Percentiles rank a stretch among this genome's conserved stretches.
Evolutionary conservation across 2,888 invertebrate genomes (phyloP).

Genomic region (Opisthograptis luteolata): DNA sequence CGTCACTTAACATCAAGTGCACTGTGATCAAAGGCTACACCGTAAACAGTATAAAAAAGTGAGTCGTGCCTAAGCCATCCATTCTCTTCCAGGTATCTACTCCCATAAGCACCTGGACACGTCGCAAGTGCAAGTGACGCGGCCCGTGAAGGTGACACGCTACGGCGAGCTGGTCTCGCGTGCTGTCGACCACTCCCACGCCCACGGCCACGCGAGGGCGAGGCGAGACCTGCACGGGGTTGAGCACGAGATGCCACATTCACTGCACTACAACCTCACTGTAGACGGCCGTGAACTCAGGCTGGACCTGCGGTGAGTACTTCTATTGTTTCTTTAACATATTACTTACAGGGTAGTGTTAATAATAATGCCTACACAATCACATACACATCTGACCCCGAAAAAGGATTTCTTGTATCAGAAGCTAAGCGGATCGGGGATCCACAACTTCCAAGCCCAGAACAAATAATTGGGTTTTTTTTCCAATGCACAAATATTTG

Average conservation of each 20-base stretch:
- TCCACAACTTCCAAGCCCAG: too few species aligned
- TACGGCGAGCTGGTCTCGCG: conserved; percentile 84
- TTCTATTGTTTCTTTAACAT: too few species aligned
- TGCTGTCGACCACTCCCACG: conserved; percentile 81
- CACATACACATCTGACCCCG: too few species aligned
- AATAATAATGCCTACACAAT: too few species aligned
- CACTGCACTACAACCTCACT: conserved; percentile 77
- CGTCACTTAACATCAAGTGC: too few species aligned
- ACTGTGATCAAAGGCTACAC: too few species aligned
- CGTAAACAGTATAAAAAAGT: too few species aligned
- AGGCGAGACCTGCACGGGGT: conserved; percentile 69
- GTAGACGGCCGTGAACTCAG: conserved; percentile 72
- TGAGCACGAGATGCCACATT: conserved; percentile 64
- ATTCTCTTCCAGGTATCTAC: conserved; percentile 68
- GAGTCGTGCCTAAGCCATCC: neutral
- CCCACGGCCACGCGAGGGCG: conserved; percentile 77
- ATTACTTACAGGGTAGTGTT: too few species aligned
- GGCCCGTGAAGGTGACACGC: conserved; percentile 85
- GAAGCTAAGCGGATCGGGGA: too few species aligned
- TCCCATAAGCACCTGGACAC: conserved; percentile 78
- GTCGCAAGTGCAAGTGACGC: conserved; percentile 82
- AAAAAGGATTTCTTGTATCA: too few species aligned
- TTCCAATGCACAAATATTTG: too few species aligned
- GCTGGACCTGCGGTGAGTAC: conserved; percentile 76
- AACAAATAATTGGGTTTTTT: too few species aligned